A percentile compares a stretch with the other conserved stretches of the same genome.
phyloP scores from a whole-genome alignment of 1,140 invertebrate genomes.

The Platorchestia sp. region DNA sequence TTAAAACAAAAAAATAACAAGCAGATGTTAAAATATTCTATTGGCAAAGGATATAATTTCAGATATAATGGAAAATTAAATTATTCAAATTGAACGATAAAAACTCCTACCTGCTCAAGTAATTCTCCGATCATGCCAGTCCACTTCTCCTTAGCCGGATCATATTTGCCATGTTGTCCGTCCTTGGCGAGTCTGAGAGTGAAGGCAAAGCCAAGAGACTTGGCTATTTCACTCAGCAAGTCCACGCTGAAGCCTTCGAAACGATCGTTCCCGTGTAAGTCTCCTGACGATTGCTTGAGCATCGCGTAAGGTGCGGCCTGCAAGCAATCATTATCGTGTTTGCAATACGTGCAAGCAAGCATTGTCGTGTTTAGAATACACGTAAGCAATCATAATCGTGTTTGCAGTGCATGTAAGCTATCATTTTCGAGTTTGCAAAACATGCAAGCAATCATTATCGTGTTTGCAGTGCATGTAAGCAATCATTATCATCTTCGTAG shows the following conservation, averaged over 20 bases:
- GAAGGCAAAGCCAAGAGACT: slow-evolving; percentile 91
- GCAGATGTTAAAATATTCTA: no score
- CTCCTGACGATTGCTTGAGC: slow-evolving; percentile 72
- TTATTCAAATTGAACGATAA: no score
- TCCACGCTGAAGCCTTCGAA: slow-evolving; percentile 81
- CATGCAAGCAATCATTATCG: not conserved
- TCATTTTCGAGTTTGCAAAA: no score
- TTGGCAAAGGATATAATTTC: no score
- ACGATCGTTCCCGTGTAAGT: slow-evolving; percentile 66
- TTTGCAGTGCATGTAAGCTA: not conserved
- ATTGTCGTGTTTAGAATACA: no score
- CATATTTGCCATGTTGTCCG: slow-evolving; percentile 84
- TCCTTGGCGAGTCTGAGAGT: slow-evolving; percentile 86
- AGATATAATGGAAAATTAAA: no score
- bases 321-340: not conserved
- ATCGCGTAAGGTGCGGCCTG: slow-evolving; percentile 93
- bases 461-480: not conserved
- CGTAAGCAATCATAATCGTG: not conserved
- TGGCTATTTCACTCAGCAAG: slow-evolving; percentile 87
- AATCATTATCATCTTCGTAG: no score
- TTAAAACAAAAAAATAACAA: no score
- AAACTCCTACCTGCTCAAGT: slow-evolving; percentile 80
- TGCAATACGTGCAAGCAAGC: not conserved
- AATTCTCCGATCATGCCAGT: slow-evolving; percentile 95
- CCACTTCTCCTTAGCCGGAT: slow-evolving; percentile 87